These are phyloP conservation scores for Drosophila subpulchrella DNA, from an alignment of 1,140 invertebrate genomes.

Conservation along the genomic window DNA sequence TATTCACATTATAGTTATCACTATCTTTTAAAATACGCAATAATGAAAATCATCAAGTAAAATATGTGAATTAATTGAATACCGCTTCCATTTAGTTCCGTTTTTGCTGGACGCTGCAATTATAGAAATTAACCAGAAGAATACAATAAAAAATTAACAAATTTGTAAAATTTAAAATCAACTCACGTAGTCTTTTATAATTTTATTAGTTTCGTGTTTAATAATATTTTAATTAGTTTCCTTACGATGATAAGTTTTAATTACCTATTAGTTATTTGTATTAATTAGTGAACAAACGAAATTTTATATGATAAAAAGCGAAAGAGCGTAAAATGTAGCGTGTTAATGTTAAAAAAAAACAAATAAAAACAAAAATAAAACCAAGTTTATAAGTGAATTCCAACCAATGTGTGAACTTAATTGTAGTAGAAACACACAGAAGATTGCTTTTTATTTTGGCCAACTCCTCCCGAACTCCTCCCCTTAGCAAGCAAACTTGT, in stretches of 20 bases:
- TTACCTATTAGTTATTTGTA: slow-evolving; percentile 64
- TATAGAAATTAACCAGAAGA: slow-evolving; percentile 27
- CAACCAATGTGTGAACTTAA: slow-evolving; percentile 62
- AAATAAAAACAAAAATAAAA: slow-evolving; percentile 66
- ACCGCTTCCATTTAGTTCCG: slow-evolving; percentile 10
- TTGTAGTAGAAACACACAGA: slow-evolving; percentile 38
- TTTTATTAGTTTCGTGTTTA: slow-evolving; percentile 41
- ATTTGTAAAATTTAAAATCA: slow-evolving; percentile 19
- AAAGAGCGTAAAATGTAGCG: slow-evolving; percentile 62
- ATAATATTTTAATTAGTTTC: slow-evolving; percentile 56
- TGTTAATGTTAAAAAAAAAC: slow-evolving; percentile 70
- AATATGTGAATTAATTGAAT: slow-evolving; percentile 21
- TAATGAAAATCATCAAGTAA: slow-evolving; percentile 12
- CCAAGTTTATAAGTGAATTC: slow-evolving; percentile 66
- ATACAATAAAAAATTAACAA: slow-evolving; percentile 4
- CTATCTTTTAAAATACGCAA: slow-evolving; percentile 33
- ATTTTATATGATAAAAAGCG: slow-evolving; percentile 70
- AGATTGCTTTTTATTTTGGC: slow-evolving; percentile 5
- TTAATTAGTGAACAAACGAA: slow-evolving; percentile 61
- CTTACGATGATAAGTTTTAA: slow-evolving; percentile 60
- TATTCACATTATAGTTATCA: slow-evolving; percentile 34
- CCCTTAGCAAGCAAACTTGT: slow-evolving; percentile 64
- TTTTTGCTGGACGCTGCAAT: slow-evolving; percentile 26
- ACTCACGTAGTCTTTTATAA: slow-evolving; percentile 38
- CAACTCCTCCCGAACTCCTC: slow-evolving; percentile 16